phyloP scores from a whole-genome alignment of 1,140 invertebrate genomes.

The Schlechtendalia chinensis region DNA sequence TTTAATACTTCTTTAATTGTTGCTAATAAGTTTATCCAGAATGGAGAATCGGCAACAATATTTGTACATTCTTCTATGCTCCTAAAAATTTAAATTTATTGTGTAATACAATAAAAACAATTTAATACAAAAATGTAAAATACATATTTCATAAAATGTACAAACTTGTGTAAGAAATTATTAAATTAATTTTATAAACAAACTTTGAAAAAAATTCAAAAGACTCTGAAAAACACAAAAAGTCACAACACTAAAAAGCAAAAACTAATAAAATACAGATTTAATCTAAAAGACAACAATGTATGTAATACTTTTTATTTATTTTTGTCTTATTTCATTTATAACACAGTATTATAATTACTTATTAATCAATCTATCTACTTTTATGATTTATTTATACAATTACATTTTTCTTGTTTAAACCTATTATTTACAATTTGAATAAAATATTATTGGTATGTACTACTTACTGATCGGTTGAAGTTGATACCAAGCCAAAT shows the following conservation, averaged over 20 bases:
- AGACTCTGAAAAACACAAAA: not conserved
- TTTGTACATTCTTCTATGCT: conserved; percentile 47
- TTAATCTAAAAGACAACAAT: too few relatives aligned
- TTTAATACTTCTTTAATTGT: conserved; percentile 34
- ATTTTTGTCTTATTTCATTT: too few relatives aligned
- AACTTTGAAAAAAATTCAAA: not conserved
- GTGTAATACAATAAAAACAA: too few relatives aligned
- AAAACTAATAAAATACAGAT: too few relatives aligned
- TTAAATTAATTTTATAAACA: not conserved
- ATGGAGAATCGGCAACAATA: conserved; percentile 22
- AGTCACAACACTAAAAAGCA: too few relatives aligned
- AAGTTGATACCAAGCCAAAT: too few relatives aligned
- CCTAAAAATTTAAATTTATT: conserved; percentile 24
- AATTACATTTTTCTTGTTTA: not conserved
- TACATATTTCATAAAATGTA: not conserved
- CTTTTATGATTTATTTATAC: too few relatives aligned
- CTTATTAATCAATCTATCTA: too few relatives aligned
- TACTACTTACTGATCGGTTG: too few relatives aligned
- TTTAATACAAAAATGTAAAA: not conserved
- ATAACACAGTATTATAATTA: too few relatives aligned
- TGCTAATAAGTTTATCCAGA: conserved; percentile 28
- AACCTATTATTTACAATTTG: not conserved
- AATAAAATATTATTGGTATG: too few relatives aligned
- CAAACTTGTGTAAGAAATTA: not conserved
- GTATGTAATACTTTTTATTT: too few relatives aligned